Base-by-base conservation (phyloP, 2,113 vertebrate genomes). In the Ophthalmolycus amberensis region DNA sequence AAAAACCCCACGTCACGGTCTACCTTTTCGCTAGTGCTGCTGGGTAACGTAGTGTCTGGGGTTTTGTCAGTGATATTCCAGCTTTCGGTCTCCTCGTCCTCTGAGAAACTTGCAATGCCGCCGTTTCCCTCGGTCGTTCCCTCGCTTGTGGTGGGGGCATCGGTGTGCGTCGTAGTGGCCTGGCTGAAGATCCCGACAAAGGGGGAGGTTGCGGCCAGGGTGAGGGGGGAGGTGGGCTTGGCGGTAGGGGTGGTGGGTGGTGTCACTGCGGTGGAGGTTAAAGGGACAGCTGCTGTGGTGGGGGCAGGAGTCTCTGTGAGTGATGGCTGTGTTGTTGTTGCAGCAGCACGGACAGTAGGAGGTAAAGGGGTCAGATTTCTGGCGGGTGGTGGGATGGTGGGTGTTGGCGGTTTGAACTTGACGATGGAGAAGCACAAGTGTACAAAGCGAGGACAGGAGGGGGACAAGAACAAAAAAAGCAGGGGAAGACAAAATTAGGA, bases 401-500 rank as follows among this genome's bases (percentile, higher is more conserved):
- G 92, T 71, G 91, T 79, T 44, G 90, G 82, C 3, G 86, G 90
- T 84, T 89, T 92, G 79, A 92, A 94, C 94, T 95, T 89, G 77
- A 89, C 6, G 71, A 90, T 83, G 83, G 73, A 80, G 77, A 38
- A 82, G 68, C 37, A 68, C 34, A 68, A 80, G 70, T 48, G 66
- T 80, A 73, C 54, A 85, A 59, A 68, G 78, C 42, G 1, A 32
- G 69, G 54, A 59, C 25, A 27, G 58, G 60, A 74, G 65, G 56
- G 56, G 56, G 77, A 54, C 9, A 71, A 85, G 16, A 63, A 73
- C 34, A 86, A 77, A 20, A 69, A 32, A 82, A 27, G 46, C 42
- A 48, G 64, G 50, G 64, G 65, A 48, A 87, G 42, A 90, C 40
- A 87, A 84, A 84, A 89, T 90, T 84, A 92, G 75, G 81, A 87